Conservation (phyloP, 2,113 vertebrate species). For the Felis catus region DNA sequence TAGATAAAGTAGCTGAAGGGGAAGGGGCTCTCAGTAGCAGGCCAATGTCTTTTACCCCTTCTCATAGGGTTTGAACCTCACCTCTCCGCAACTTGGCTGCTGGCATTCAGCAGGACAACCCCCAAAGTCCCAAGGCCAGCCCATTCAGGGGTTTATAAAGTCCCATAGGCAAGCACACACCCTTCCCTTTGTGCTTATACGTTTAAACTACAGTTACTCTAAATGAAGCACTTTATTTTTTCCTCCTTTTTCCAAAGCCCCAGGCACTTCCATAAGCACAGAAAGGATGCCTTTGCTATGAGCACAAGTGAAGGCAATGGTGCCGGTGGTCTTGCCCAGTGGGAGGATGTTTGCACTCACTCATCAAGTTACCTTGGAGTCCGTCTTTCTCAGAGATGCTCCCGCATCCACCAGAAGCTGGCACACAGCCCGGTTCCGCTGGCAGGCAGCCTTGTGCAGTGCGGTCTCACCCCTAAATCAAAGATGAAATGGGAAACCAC, state of each 20-base stretch:
- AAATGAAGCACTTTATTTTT: conserved; percentile 79
- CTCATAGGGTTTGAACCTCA: neutral
- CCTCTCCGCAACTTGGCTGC: neutral
- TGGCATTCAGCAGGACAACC: neutral
- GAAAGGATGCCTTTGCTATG: neutral
- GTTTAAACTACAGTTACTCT: conserved; percentile 74
- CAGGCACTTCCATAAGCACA: conserved; percentile 45
- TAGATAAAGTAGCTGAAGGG: neutral
- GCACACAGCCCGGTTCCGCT: conserved; percentile 91
- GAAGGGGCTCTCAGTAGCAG: neutral
- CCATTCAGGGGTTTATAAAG: neutral
- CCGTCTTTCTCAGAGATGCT: conserved; percentile 92
- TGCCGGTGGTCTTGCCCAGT: neutral
- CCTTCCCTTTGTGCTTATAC: conserved; percentile 58
- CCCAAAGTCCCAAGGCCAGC: neutral
- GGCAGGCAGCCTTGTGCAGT: conserved; percentile 94
- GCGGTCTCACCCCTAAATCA: conserved; percentile 94
- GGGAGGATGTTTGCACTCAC: conserved; percentile 56
- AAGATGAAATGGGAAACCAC: conserved; percentile 78
- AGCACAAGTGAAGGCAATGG: neutral
- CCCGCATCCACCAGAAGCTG: conserved; percentile 93
- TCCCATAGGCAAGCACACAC: conserved; percentile 3
- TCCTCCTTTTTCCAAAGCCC: conserved; percentile 70
- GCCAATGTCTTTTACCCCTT: neutral
- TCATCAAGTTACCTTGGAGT: conserved; percentile 90